Evolutionary conservation across 2,113 vertebrate genomes (phyloP).

Genomic region (Heterotilapia buettikoferi): DNA sequence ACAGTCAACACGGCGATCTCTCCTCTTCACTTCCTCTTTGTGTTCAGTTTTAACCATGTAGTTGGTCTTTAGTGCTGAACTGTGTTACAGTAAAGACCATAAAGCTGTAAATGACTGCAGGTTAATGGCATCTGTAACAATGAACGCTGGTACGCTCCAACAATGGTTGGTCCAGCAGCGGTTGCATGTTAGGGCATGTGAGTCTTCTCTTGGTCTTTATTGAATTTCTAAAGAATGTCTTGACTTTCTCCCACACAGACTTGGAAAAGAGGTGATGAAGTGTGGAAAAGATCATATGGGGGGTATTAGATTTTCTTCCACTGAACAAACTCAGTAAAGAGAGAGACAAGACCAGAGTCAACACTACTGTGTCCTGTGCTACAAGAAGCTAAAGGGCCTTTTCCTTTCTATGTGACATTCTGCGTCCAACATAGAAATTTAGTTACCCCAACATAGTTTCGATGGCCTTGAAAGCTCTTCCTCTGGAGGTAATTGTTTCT

Average conservation of each 20-base stretch:
- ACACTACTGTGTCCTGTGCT: not conserved
- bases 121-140: not conserved
- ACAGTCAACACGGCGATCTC: not conserved
- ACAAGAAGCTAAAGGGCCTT: not conserved
- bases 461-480: not conserved
- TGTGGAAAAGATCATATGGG: not conserved
- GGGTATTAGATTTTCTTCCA: not conserved
- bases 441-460: not conserved
- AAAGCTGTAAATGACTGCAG: not conserved
- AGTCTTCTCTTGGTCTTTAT: not conserved
- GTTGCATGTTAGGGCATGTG: not conserved
- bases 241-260: not conserved
- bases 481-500: not conserved
- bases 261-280: not conserved
- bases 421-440: not conserved
- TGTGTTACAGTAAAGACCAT: not conserved
- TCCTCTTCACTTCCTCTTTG: not conserved
- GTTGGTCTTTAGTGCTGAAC: not conserved
- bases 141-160: not conserved
- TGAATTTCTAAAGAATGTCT: not conserved
- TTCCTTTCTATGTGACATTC: not conserved
- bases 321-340: not conserved
- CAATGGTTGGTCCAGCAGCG: accelerated
- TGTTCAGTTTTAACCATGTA: not conserved
- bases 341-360: not conserved